phyloP scores from a whole-genome alignment of 2,888 invertebrate genomes.

The Orthosia gracilis region DNA sequence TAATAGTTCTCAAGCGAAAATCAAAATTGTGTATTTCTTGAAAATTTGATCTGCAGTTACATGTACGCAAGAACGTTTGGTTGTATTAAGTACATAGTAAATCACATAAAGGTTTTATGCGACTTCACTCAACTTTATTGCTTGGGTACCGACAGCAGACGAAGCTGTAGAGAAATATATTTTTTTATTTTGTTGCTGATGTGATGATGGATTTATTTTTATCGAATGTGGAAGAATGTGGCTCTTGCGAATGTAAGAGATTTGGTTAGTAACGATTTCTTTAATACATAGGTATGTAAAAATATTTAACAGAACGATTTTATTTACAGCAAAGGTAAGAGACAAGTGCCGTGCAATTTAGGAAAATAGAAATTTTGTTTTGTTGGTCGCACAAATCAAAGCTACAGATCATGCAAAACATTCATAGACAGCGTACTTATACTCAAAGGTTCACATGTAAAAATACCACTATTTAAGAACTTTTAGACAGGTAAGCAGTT shows the following conservation, averaged over 20 bases:
- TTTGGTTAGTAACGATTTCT: neutral
- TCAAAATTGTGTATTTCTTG: conserved; percentile 64
- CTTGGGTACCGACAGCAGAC: conserved; percentile 75
- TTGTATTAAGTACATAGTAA: conserved; percentile 88
- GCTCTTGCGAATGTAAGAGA: neutral
- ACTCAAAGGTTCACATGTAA: too few species aligned
- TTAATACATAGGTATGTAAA: neutral
- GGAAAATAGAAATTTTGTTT: too few species aligned
- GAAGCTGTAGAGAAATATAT: conserved; percentile 31
- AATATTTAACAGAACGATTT: neutral
- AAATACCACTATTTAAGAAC: too few species aligned
- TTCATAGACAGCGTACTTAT: neutral
- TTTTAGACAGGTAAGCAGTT: neutral
- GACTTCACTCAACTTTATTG: conserved; percentile 85
- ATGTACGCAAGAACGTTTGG: conserved; percentile 67
- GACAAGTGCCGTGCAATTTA: too few species aligned
- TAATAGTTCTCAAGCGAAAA: conserved; percentile 55
- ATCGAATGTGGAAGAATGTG: neutral
- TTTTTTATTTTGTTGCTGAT: conserved; percentile 11
- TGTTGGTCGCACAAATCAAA: too few species aligned
- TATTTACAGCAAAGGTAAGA: neutral
- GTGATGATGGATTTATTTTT: conserved; percentile 3
- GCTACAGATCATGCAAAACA: too few species aligned
- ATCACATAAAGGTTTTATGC: conserved; percentile 88
- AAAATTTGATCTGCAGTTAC: conserved; percentile 62